phyloP scores from a whole-genome alignment of 2,113 vertebrate genomes.

The Puntigrus tetrazona region DNA sequence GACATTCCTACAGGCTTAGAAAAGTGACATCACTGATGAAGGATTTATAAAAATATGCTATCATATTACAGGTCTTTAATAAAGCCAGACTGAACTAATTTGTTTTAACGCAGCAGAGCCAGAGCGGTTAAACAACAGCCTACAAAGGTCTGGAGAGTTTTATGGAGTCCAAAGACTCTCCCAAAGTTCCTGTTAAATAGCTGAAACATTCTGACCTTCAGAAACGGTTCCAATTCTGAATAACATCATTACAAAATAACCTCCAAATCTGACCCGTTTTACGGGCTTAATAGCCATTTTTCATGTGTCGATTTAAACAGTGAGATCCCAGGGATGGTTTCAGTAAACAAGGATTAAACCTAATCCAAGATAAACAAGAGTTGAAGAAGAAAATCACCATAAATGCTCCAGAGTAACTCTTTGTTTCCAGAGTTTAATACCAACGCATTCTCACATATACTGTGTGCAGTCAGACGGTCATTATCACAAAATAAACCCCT shows the following conservation, averaged over 20 bases:
- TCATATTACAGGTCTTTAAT: constrained; percentile 54
- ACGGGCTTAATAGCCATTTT: too few species aligned
- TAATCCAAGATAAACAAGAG: not conserved
- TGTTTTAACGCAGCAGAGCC: not conserved
- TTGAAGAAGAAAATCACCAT: not conserved
- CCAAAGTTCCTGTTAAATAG: not conserved
- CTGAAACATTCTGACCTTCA: not conserved
- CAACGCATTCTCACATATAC: too few species aligned
- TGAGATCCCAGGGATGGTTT: not conserved
- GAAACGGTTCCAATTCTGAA: not conserved
- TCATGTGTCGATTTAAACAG: not conserved
- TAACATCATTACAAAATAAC: not conserved
- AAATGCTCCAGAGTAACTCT: too few species aligned
- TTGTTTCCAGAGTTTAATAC: not conserved
- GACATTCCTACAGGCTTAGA: constrained; percentile 7
- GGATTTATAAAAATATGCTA: not conserved
- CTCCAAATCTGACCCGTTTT: not conserved
- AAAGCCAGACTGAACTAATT: constrained; percentile 53
- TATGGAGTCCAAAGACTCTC: not conserved
- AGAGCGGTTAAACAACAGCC: not conserved
- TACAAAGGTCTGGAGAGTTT: constrained; percentile 4
- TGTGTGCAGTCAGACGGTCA: not conserved
- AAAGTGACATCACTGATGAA: constrained; percentile 24
- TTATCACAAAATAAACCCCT: not conserved
- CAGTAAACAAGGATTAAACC: not conserved